Base-by-base conservation (phyloP, 2,888 invertebrate genomes). In the Clunio marinus region DNA sequence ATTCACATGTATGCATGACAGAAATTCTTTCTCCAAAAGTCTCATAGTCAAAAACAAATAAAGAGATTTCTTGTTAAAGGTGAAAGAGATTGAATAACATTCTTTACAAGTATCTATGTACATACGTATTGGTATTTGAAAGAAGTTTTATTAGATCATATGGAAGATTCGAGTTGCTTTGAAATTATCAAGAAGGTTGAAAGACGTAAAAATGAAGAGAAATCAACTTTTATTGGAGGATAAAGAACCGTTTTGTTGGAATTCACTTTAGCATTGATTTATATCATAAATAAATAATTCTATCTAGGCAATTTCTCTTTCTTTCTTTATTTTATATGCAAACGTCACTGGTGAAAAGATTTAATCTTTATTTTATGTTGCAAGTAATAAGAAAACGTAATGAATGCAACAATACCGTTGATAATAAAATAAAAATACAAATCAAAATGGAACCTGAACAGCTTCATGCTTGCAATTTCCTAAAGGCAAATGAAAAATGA, bases 381-480 rank as follows among this genome's bases (percentile, higher is more conserved):
- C 57, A 27, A 57, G 8, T 17, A 51, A 51, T 10, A 41, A 41
- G 15, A 15, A 41, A 51, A 4, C 20, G 8, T 32, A 8, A 4
- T 32, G 32, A 22, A 22, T 22, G n/a, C n/a, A 8, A 24, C 17
- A 65, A 65, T 32, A 55, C 66, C 51, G 51, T 25, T 55, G 27
- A 55, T 46, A 45, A 46, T 66, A 66, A 66, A 66, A n/a, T n/a
- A n/a, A n/a, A n/a, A n/a, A n/a, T 25, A 55, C 55, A 55, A 66
- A 66, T 66, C 66, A 55, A 66, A 66, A 55, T 32, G 20, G 57
- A 8, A 22, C 3, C 57, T 10, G 27, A 57, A 8, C 13, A 15
- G n/a, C 10, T 57, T 22, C 57, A 25, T 57, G 57, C 24, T 57
- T 57, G 57, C 57, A 57, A 57, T 57, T 57, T 27, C 10, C 10